Percentiles rank a stretch among this genome's conserved stretches.
These are phyloP conservation scores for Equus przewalskii DNA, from an alignment of 2,113 vertebrate genomes.

Conservation along the genomic window DNA sequence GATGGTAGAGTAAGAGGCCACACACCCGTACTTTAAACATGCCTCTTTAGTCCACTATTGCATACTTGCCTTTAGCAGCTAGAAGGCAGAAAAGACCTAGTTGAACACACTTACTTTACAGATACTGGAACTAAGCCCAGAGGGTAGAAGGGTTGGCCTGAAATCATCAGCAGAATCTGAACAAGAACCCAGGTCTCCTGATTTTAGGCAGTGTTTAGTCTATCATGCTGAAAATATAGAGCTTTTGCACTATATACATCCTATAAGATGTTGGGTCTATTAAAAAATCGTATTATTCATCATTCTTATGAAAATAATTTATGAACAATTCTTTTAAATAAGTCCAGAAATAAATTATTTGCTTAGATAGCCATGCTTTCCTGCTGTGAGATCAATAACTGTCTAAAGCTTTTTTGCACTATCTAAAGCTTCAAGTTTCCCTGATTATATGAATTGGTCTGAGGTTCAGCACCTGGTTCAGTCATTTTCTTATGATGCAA, in stretches of 20 bases:
- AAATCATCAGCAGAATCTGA: background rate
- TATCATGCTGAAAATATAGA: background rate
- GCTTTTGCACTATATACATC: background rate
- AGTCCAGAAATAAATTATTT: slow-evolving; percentile 43
- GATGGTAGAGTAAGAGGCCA: background rate
- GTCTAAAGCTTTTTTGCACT: background rate
- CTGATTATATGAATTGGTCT: background rate
- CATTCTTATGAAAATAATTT: slow-evolving; percentile 6
- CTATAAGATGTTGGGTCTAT: background rate
- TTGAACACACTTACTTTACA: background rate
- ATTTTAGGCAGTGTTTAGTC: background rate
- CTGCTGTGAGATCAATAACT: slow-evolving; percentile 30
- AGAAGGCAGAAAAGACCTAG: background rate
- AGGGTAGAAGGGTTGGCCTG: background rate
- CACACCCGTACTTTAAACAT: background rate
- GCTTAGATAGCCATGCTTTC: background rate
- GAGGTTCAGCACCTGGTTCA: background rate
- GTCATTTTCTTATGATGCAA: slow-evolving; percentile 27
- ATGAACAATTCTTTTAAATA: slow-evolving; percentile 19
- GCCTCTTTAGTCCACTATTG: background rate
- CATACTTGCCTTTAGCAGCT: background rate
- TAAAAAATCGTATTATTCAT: background rate
- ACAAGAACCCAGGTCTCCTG: background rate
- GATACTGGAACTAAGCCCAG: background rate
- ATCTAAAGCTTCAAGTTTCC: slow-evolving; percentile 8